These are phyloP conservation scores for Nematolebias whitei DNA, from an alignment of 2,113 vertebrate genomes.

Conservation along the genomic window DNA sequence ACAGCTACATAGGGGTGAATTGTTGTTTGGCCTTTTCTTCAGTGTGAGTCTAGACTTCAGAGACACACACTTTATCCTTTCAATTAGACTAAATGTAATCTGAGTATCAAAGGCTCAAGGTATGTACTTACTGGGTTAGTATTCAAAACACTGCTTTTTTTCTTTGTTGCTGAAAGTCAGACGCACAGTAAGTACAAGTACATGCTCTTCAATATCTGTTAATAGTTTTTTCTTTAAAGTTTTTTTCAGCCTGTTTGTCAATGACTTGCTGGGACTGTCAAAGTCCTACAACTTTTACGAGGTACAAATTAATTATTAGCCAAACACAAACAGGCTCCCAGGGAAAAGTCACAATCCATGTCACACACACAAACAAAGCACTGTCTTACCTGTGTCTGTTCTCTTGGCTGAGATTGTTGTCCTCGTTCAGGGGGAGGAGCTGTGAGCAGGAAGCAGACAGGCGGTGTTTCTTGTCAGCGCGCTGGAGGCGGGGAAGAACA, in stretches of 20 bases:
- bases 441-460: slow-evolving; percentile 76
- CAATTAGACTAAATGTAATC: background rate
- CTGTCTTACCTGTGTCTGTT: slow-evolving; percentile 57
- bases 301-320: slow-evolving; percentile 57
- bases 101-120: slow-evolving; percentile 9
- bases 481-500: slow-evolving; percentile 74
- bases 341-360: slow-evolving; percentile 6
- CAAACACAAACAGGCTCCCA: background rate
- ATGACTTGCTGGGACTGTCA: background rate
- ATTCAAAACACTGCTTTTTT: background rate
- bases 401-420: slow-evolving; percentile 39
- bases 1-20: no score
- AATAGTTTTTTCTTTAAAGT: background rate
- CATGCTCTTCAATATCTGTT: background rate
- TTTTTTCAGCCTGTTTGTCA: background rate
- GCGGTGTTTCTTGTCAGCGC: slow-evolving; percentile 58
- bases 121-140: slow-evolving; percentile 24
- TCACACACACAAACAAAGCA: background rate
- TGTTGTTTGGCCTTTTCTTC: no score
- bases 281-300: slow-evolving; percentile 22
- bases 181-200: background rate
- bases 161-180: background rate
- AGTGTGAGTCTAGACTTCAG: no score
- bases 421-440: slow-evolving; percentile 69
- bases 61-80: slow-evolving; percentile 5